Evolutionary conservation across 2,888 invertebrate genomes (phyloP), one percentile per base, ranked within the genome.

Genomic region (Leptinotarsa rubiginosa): DNA sequence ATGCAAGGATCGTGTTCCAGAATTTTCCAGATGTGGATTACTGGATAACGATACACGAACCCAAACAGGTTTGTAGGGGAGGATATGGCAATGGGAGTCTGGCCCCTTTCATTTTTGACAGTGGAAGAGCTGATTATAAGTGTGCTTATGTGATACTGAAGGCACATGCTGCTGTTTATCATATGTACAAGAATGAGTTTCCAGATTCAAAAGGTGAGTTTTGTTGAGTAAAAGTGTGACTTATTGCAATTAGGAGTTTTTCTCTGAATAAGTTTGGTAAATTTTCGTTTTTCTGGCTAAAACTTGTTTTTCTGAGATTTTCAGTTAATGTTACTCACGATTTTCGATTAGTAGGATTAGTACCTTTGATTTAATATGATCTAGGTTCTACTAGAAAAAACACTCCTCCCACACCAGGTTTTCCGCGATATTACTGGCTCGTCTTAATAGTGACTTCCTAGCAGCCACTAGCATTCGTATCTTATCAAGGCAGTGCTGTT

Each of bases 111-210:
- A 82, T 81, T 3, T 80, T 83, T 1, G 84, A 88, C 54, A 89
- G 89, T 25, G 92, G 92, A 0, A 84, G 90, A 52, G 90, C 89
- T 3, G 90, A 90, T 77, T 94, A 94, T 83, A 79, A 91, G 77
- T 92, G 92, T 69, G 90, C 88, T 0, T 92, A 92, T 81, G 91
- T 91, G 74, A 86, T 92, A 50, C 86, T 94, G 13, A 83, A 90
- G 64, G 91, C 93, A 0, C 94, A 94, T 81, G 93, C 90, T 0
- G 89, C 87, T 81, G 91, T 90, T 0, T 94, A 92, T n/a, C 18
- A 67, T 16, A 47, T 73, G 67, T 75, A 73, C 47, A 49, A 71
- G 47, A 41, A 59, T 1, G 47, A 70, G 52, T 75, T 65, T 22
- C 20, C 31, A 16, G 16, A 67, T n/a, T 47, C 49, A 3, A 67